Base-by-base conservation (phyloP, 2,888 invertebrate species). In the Leptinotarsa juncta region DNA sequence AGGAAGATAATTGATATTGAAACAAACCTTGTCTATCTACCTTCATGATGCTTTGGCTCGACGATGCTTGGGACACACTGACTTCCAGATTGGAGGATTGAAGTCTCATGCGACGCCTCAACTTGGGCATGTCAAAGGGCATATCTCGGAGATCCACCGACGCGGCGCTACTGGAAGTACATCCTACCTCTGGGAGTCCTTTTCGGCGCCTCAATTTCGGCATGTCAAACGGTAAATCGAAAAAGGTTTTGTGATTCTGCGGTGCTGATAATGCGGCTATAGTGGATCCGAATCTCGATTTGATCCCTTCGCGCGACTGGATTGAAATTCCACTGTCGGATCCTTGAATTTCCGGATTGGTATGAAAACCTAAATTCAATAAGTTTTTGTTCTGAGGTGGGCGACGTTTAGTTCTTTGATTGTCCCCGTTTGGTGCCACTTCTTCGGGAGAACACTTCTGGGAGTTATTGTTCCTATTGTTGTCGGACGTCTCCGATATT, bases 101-200 rank as follows among this genome's bases (percentile, higher is more conserved):
- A 84, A 91, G 90, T 79, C 95, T 91, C 82, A 95, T 88, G 79
- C 95, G 92, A 70, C 96, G 90, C 77, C 95, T 90, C 74, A 96
- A 89, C 88, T 96, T 96, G 49, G 96, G 96, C 96, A 96, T 96
- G 86, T 96, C 96, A 86, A 96, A 96, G 73, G 96, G 96, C 85
- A 96, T 90, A 86, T 96, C 93, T 78, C 94, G 90, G 70, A 96
- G 89, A 85, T 96, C 96, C 62, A 95, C 94, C 16, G 93, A 93
- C 12, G 93, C 93, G 60, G 92, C 92, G 83, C 93, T 93, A 55
- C 93, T 92, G 20, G 68, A 57, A 53, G 94, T 94, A 71, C 94
- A 94, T 14, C 89, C 89, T 78, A 90, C 92, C 84, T 92, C 92
- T 83, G 93, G 93, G 82, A 93, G 84, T 26, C 91, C 91, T 74